Evolutionary conservation across 2,113 vertebrate genomes (phyloP), one percentile per base, ranked within the genome.

Genomic region (Sylvilagus bachmani): DNA sequence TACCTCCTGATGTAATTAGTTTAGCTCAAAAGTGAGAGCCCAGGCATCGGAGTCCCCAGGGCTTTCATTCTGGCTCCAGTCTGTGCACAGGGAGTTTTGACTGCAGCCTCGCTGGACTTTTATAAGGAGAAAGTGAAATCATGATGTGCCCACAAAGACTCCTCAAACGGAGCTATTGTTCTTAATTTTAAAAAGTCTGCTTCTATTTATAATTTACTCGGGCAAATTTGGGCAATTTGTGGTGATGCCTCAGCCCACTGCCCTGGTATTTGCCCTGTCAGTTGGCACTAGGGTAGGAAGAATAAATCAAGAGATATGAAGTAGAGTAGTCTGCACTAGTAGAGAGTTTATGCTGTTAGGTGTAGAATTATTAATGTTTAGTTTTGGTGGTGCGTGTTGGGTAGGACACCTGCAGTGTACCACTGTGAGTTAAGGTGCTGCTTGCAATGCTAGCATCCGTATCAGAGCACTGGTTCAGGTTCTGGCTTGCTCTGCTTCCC

Each of bases 1-100:
- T 87, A 66, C 44, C 19, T 21, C 12, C 55, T 74, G 19, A 36
- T 88, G 91, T 88, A 95, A 71, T 89, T 89, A 82, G 78, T 86
- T 96, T 70, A 17, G 22, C 75, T 78, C 58, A n/a, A 78, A 79
- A 79, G 58, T 53, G 86, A 36, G 70, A 62, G 17, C 3, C 73
- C 11, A 78, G 36, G n/a, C 38, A 70, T 64, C 74, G n/a, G n/a
- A 77, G 53, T 16, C 33, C 66, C 70, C 25, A 33, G 19, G 14
- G 29, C 75, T 92, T 84, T 62, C 51, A 64, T 84, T 80, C 58
- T 88, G 78, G 71, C 44, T 58, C 5, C 16, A 64, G 2, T 81
- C 33, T 66, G 29, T 89, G 64, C 61, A 79, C 53, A 81, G 31
- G 27, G 55, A 33, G 38, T 81, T 78, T 38, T 5, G 17, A 74